A percentile compares a stretch with the other conserved stretches of the same genome.
Conservation (phyloP, 1,140 invertebrate species). For the Zaprionus nigranus region DNA sequence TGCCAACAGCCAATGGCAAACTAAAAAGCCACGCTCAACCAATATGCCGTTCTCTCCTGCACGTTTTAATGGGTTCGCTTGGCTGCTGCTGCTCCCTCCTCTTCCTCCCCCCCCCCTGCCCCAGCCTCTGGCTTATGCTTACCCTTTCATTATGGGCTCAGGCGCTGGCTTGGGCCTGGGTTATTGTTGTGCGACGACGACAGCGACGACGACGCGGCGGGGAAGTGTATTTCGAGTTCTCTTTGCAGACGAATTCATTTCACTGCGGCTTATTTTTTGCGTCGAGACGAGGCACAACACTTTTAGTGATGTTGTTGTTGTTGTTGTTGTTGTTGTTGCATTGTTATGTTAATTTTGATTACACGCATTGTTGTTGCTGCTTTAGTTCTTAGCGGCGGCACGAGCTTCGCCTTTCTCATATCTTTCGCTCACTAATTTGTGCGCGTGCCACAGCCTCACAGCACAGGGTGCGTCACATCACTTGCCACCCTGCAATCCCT, state of each 20-base stretch:
- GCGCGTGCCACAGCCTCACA: conserved; percentile 62
- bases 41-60: conserved; percentile 17
- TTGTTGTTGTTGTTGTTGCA: conserved; percentile 53
- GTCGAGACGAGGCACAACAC: conserved; percentile 55
- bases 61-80: conserved; percentile 56
- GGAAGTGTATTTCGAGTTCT: conserved; percentile 60
- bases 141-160: conserved; percentile 74
- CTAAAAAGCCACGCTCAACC: conserved; percentile 38
- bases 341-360: conserved; percentile 82
- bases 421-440: conserved; percentile 77
- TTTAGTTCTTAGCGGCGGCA: conserved; percentile 53
- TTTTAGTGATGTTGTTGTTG: conserved; percentile 28
- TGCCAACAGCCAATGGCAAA: conserved; percentile 35
- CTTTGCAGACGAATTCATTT: conserved; percentile 67
- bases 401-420: conserved; percentile 68
- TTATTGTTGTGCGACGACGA: conserved; percentile 20
- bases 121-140: conserved; percentile 45
- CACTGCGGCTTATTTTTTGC: conserved; percentile 46
- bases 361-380: conserved; percentile 66
- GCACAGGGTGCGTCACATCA: conserved; percentile 47
- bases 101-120: not conserved
- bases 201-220: not conserved
- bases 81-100: conserved; percentile 20
- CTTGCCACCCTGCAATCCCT: not conserved
- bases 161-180: conserved; percentile 12